phyloP scores from a whole-genome alignment of 2,113 vertebrate genomes.

The Desmodus rotundus region DNA sequence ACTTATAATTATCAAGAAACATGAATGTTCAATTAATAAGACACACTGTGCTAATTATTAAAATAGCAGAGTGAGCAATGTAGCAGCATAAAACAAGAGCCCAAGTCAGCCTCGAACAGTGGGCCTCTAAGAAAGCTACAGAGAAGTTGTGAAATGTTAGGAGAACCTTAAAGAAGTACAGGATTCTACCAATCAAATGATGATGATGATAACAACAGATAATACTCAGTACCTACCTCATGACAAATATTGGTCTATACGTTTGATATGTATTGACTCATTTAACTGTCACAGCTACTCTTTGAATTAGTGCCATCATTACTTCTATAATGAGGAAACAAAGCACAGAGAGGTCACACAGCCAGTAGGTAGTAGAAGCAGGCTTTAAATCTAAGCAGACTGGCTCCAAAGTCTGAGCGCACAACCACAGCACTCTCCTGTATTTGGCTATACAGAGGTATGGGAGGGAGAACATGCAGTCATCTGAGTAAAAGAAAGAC shows the following conservation, averaged over 20 bases:
- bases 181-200: not conserved
- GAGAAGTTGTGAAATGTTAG: not conserved
- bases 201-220: not conserved
- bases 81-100: not conserved
- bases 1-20: not conserved
- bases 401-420: not conserved
- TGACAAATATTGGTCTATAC: not conserved
- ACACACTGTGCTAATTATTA: not conserved
- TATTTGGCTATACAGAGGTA: not conserved
- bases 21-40: conserved; percentile 11
- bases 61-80: not conserved
- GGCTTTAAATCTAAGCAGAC: not conserved
- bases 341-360: not conserved
- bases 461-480: not conserved
- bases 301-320: not conserved
- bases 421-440: not conserved
- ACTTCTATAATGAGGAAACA: not conserved
- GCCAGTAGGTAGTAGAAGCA: not conserved
- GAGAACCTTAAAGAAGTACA: not conserved
- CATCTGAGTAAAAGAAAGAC: not conserved
- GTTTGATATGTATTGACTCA: not conserved
- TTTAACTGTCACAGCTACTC: not conserved
- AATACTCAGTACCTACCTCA: not conserved
- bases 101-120: not conserved
- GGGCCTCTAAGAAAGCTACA: not conserved